phyloP scores from a whole-genome alignment of 92 coral and sea anemone genomes.

The Bergia puertoricense region DNA sequence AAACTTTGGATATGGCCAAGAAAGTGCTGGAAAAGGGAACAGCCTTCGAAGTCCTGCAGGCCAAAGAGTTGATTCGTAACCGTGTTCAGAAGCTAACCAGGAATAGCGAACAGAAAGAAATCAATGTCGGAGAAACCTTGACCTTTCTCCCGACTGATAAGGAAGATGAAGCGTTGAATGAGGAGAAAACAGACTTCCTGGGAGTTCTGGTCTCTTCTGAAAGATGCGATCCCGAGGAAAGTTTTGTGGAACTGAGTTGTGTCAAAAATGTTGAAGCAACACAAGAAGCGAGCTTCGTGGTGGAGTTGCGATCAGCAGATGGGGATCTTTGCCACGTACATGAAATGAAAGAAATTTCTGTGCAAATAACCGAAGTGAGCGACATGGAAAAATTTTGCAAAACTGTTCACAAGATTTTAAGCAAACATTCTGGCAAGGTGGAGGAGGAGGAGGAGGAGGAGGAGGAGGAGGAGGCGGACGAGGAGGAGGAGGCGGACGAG shows the following conservation, averaged over 20 bases:
- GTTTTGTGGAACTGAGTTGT: not conserved
- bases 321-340: not conserved
- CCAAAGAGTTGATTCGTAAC: not conserved
- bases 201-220: not conserved
- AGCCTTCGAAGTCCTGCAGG: not conserved
- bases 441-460: too few relatives aligned
- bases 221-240: not conserved
- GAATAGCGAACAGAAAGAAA: not conserved
- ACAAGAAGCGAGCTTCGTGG: not conserved
- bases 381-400: not conserved
- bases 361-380: not conserved
- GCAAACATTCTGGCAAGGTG: too few relatives aligned
- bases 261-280: not conserved
- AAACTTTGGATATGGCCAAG: not conserved
- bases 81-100: not conserved
- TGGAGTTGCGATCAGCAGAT: slow-evolving; percentile 6
- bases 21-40: not conserved
- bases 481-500: not conserved
- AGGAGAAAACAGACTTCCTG: not conserved
- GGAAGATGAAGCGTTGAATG: not conserved
- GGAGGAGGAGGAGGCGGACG: too few relatives aligned
- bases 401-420: not conserved
- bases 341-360: not conserved
- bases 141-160: not conserved
- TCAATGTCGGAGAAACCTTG: not conserved